Percentiles rank a stretch among this genome's conserved stretches.
Evolutionary conservation across 2,888 invertebrate species (phyloP).

Genomic region (Calameuta filiformis): DNA sequence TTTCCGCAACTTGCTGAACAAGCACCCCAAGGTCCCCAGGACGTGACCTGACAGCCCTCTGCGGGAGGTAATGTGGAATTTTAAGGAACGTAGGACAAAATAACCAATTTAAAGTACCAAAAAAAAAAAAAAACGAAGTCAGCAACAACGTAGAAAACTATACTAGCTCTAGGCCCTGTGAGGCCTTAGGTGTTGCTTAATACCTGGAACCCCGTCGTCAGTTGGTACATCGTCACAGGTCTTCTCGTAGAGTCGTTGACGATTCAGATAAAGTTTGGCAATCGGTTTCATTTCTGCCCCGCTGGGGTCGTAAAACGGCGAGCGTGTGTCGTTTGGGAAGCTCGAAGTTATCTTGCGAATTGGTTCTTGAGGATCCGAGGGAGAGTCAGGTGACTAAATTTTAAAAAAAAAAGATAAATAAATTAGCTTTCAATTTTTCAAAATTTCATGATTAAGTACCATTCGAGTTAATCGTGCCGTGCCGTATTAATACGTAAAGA

Average conservation of each 20-base stretch:
- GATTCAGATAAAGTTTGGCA: constrained; percentile 82
- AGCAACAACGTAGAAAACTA: constrained; percentile 31
- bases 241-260: constrained; percentile 80
- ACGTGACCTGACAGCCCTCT: constrained; percentile 85
- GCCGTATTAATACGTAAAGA: neutral
- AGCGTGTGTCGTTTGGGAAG: constrained; percentile 89
- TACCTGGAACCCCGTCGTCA: constrained; percentile 59
- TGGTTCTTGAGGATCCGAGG: constrained; percentile 81
- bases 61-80: constrained; percentile 32
- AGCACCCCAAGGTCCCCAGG: constrained; percentile 81
- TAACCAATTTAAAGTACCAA: neutral
- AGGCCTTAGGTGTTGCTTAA: constrained; percentile 72
- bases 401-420: constrained; percentile 1
- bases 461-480: neutral
- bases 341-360: constrained; percentile 91
- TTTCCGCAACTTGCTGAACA: constrained; percentile 91
- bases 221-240: constrained; percentile 77
- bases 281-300: constrained; percentile 81
- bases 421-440: neutral
- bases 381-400: constrained; percentile 80
- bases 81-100: neutral
- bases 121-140: constrained; percentile 18
- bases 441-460: neutral
- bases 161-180: constrained; percentile 68
- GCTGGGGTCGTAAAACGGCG: constrained; percentile 89